Evolutionary conservation across 2,888 invertebrate genomes (phyloP).

Genomic region (Marronus borbonicus): DNA sequence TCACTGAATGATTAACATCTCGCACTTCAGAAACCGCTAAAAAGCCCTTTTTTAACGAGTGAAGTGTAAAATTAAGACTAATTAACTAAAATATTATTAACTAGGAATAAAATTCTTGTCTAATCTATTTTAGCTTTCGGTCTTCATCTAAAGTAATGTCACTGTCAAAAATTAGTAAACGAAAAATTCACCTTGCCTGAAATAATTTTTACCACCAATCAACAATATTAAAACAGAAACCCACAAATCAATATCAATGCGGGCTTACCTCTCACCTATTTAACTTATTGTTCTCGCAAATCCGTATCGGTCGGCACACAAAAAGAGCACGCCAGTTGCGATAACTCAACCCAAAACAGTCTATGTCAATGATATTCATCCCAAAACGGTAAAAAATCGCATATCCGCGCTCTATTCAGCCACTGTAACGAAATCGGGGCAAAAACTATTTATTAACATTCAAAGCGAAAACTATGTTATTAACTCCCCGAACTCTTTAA

Average conservation of each 20-base stretch:
- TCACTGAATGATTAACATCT: too few relatives aligned
- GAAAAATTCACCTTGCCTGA: too few relatives aligned
- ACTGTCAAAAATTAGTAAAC: too few relatives aligned
- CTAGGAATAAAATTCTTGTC: too few relatives aligned
- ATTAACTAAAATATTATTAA: too few relatives aligned
- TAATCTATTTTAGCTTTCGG: too few relatives aligned
- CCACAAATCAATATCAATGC: slow-evolving; percentile 1
- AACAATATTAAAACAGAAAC: slow-evolving; percentile 2
- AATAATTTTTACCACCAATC: too few relatives aligned
- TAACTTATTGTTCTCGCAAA: slow-evolving; percentile 36
- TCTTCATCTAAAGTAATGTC: too few relatives aligned
- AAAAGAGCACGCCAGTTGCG: slow-evolving; percentile 9
- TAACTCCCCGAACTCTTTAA: slow-evolving; percentile 1
- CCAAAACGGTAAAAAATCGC: slow-evolving; percentile 9
- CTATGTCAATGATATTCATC: slow-evolving; percentile 31
- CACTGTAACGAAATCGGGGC: not conserved
- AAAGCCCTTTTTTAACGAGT: too few relatives aligned
- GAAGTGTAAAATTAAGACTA: too few relatives aligned
- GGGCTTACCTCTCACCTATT: not conserved
- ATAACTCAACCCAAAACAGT: slow-evolving; percentile 24
- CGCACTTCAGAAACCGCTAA: too few relatives aligned
- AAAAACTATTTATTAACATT: slow-evolving; percentile 24
- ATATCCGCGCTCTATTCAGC: slow-evolving; percentile 1
- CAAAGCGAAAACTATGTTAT: not conserved
- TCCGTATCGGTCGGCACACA: slow-evolving; percentile 9